Conservation (phyloP, 2,113 vertebrate genomes). For the Serilophus lunatus region DNA sequence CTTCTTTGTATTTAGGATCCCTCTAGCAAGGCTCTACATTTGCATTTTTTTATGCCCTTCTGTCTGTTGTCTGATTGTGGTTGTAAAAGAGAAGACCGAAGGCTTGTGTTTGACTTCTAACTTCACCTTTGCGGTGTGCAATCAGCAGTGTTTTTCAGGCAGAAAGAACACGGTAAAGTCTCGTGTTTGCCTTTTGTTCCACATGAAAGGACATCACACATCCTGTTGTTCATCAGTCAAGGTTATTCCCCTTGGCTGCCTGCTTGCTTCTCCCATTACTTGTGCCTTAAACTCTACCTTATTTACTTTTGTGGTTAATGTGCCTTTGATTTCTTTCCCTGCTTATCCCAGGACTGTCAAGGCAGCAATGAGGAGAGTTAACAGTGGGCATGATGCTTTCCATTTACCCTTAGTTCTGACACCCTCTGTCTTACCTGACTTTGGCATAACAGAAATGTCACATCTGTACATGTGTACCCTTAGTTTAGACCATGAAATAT, state of each 20-base stretch:
- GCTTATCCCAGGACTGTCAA: neutral
- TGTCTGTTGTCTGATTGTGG: neutral
- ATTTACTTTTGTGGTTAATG: neutral
- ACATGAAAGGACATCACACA: slow-evolving; percentile 12
- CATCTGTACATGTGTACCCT: rapidly evolving
- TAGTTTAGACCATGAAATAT: neutral
- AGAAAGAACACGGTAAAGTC: slow-evolving; percentile 36
- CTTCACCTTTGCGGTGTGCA: slow-evolving; percentile 32
- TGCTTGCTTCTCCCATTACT: slow-evolving; percentile 15
- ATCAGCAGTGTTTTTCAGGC: slow-evolving; percentile 39
- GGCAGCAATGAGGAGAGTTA: neutral
- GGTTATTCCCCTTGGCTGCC: slow-evolving; percentile 36
- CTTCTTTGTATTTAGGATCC: neutral
- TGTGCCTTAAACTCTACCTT: neutral
- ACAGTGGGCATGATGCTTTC: neutral
- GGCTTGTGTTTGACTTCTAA: slow-evolving; percentile 28
- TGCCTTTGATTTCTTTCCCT: neutral
- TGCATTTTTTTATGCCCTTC: slow-evolving; percentile 5
- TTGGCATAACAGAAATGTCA: neutral
- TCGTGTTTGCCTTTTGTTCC: slow-evolving; percentile 54
- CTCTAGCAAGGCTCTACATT: neutral
- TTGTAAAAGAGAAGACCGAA: slow-evolving; percentile 1
- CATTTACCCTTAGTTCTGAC: neutral
- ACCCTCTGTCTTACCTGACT: neutral
- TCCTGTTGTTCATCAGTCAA: slow-evolving; percentile 27